These are phyloP conservation scores for Contarinia nasturtii DNA, from an alignment of 1,140 invertebrate genomes.

Conservation along the genomic window DNA sequence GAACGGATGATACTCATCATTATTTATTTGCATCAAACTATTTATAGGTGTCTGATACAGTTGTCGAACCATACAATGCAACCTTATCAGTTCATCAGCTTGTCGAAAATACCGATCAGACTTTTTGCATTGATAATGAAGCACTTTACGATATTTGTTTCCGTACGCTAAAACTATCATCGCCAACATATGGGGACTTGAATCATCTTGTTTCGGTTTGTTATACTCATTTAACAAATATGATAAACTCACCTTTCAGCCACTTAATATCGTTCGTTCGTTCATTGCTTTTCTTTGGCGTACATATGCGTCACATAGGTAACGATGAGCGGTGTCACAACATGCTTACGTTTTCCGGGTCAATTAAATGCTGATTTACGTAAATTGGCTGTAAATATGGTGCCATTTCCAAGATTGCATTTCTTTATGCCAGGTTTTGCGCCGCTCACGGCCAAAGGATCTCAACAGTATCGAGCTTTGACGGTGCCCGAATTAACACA, in stretches of 20 bases:
- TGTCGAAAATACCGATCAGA: constrained; percentile 78
- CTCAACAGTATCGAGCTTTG: constrained; percentile 64
- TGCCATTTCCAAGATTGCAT: constrained; percentile 58
- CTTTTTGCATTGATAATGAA: constrained; percentile 80
- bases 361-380: constrained; percentile 79
- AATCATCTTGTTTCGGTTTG: constrained; percentile 63
- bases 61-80: constrained; percentile 80
- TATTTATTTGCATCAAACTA: neutral
- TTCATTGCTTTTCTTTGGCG: too few relatives aligned
- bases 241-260: too few relatives aligned
- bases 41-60: constrained; percentile 47
- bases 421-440: constrained; percentile 97
- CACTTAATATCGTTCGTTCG: too few relatives aligned
- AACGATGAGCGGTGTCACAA: constrained; percentile 78
- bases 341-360: constrained; percentile 64
- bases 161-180: constrained; percentile 70
- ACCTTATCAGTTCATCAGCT: constrained; percentile 78
- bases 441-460: constrained; percentile 72
- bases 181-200: constrained; percentile 71
- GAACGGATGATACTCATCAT: too few relatives aligned
- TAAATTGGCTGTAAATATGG: constrained; percentile 57
- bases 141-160: constrained; percentile 87
- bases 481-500: constrained; percentile 78
- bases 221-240: neutral
- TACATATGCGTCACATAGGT: too few relatives aligned